Evolutionary conservation across 2,797 vertebrate genomes (phyloP).

Genomic region (Tenualosa thibaudeaui): DNA sequence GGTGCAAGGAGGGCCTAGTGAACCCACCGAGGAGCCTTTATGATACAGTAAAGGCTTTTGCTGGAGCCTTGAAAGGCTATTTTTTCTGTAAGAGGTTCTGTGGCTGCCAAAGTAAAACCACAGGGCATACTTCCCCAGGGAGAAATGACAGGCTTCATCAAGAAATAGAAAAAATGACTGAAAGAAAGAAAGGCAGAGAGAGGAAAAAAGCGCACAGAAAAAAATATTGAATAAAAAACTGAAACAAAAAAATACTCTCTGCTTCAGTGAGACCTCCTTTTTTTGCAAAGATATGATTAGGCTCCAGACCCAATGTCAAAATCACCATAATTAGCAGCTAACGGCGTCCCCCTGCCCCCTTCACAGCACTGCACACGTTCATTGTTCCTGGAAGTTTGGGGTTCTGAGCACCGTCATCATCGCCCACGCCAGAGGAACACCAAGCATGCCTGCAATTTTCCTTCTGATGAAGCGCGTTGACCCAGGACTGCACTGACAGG

Average conservation of each 20-base stretch:
- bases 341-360: neutral
- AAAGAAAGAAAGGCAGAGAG: neutral
- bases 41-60: neutral
- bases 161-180: neutral
- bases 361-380: neutral
- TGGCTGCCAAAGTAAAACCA: neutral
- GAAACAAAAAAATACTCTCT: neutral
- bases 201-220: too few relatives aligned
- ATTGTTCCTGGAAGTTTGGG: neutral
- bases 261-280: neutral
- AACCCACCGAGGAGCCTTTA: neutral
- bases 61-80: neutral
- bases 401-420: neutral
- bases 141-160: neutral
- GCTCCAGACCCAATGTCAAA: neutral
- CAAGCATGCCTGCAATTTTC: neutral
- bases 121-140: neutral
- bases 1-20: neutral
- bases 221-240: neutral
- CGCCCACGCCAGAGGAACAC: neutral
- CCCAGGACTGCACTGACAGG: neutral
- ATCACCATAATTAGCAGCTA: slow-evolving; percentile 15
- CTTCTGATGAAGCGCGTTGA: slow-evolving; percentile 7
- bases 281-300: neutral
- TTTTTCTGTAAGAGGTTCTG: neutral